phyloP scores from a whole-genome alignment of 2,888 invertebrate genomes.

The Ophioninae sp. region DNA sequence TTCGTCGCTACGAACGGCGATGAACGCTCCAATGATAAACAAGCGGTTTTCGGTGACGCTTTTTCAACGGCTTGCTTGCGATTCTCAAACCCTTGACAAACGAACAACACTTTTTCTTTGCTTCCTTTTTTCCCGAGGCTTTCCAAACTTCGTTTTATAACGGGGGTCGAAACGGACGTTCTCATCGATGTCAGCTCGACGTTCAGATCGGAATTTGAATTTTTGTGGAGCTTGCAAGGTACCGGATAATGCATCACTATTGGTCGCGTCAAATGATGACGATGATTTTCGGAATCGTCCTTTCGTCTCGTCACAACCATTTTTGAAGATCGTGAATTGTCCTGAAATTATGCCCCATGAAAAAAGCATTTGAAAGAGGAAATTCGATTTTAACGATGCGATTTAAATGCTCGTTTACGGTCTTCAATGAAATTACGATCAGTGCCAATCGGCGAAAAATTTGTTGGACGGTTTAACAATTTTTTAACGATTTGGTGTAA shows the following conservation, averaged over 20 bases:
- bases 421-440: background rate
- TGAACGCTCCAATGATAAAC: slow-evolving; percentile 64
- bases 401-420: background rate
- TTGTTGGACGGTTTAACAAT: background rate
- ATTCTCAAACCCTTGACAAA: slow-evolving; percentile 12
- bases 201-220: slow-evolving; percentile 69
- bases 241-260: slow-evolving; percentile 72
- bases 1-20: slow-evolving; percentile 68
- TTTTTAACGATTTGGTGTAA: background rate
- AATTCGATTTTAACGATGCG: background rate
- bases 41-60: slow-evolving; percentile 35
- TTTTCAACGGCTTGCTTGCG: slow-evolving; percentile 18
- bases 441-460: too few relatives aligned
- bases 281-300: slow-evolving; percentile 14
- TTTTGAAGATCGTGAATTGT: slow-evolving; percentile 36
- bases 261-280: slow-evolving; percentile 48
- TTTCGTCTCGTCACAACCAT: slow-evolving; percentile 39
- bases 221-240: slow-evolving; percentile 64
- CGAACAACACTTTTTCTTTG: background rate
- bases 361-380: background rate
- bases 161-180: slow-evolving; percentile 68
- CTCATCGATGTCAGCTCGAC: slow-evolving; percentile 63
- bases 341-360: slow-evolving; percentile 24
- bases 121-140: background rate
- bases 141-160: slow-evolving; percentile 56